Conservation (phyloP, 2,797 vertebrate species). For the Sus cebifrons region DNA sequence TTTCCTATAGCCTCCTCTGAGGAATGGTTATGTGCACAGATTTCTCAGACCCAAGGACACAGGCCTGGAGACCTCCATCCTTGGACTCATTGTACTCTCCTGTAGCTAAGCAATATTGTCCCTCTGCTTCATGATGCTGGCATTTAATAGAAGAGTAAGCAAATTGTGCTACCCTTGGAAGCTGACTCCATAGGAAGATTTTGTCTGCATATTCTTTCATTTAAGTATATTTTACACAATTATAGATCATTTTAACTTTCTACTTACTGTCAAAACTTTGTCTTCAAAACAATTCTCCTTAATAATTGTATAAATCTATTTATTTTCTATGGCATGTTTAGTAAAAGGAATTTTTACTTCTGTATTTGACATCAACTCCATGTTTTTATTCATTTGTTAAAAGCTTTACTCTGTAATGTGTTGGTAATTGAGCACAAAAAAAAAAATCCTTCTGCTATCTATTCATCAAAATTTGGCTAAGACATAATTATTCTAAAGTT, state of each 20-base stretch:
- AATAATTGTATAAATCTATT: neutral
- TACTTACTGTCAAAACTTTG: neutral
- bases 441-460: neutral
- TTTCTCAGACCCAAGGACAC: neutral
- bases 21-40: neutral
- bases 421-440: neutral
- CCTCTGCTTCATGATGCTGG: no score
- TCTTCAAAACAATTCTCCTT: neutral
- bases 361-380: neutral
- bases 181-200: neutral
- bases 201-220: neutral
- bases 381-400: neutral
- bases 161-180: neutral
- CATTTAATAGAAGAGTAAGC: neutral
- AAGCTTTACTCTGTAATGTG: neutral
- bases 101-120: no score
- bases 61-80: neutral
- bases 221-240: neutral
- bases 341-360: neutral
- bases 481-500: conserved; percentile 4
- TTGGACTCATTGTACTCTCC: no score
- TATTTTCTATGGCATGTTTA: neutral
- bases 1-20: neutral
- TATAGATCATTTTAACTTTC: neutral
- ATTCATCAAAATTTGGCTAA: neutral